Base-by-base conservation (phyloP, 2,113 vertebrate genomes). In the Macaca fascicularis region DNA sequence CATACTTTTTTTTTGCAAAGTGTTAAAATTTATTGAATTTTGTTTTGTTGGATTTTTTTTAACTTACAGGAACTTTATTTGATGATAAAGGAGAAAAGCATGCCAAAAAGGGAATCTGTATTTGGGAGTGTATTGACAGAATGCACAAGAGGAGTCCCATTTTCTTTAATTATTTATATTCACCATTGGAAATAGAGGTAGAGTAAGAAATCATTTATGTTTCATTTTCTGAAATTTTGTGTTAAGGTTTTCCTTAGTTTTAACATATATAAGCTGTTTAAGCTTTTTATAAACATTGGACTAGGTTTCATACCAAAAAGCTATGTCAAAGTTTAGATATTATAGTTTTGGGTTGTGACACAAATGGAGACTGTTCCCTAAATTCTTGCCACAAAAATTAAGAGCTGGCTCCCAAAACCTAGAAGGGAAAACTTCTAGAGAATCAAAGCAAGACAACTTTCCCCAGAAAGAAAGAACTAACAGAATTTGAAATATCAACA, bases 51-150 rank as follows among this genome's bases (percentile, higher is more conserved):
- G 27, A 67, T 87, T 87, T 97, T 97, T 98, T 95, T 97, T 72
- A 59, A 92, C 70, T 92, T 72, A 23, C 98, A 99, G 99, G 99
- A 79, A 99, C 99, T 74, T 97, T 99, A 97, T 99, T 99, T 98
- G 99, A 99, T 94, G 99, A 99, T 98, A 99, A 99, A 98, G 99
- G 99, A 98, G 99, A 99, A 85, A 99, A 99, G 86, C 99, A 99
- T 97, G 98, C 99, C 96, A 99, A 99, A 96, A 99, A 98, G 98
- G 99, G 99, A 83, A 98, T 99, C 97, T 99, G 99, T 97, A 99
- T 99, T 98, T 99, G 99, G 99, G 99, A 99, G 30, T 99, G 99
- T 96, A 99, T 99, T 98, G 99, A 99, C 97, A 99, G 99, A 97
- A 99, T 99, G 99, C 99, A 99, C 98, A 99, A 98, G 97, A 99